Percentiles rank a stretch among this genome's conserved stretches.
Evolutionary conservation across 2,113 vertebrate genomes (phyloP).

Genomic region (Cryptoleucopteryx plumbea): DNA sequence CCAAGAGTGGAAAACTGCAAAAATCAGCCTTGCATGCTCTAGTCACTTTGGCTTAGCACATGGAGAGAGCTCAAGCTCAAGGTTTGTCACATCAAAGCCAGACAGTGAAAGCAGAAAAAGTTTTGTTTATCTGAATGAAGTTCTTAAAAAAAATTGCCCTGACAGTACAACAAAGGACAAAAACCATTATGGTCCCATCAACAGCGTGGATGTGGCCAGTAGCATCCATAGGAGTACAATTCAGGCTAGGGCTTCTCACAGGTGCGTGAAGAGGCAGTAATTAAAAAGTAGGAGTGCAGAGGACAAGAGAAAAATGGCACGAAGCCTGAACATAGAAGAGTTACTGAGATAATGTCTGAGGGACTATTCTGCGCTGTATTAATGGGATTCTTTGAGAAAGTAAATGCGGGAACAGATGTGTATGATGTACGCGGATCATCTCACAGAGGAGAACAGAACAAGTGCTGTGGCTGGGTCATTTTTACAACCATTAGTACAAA

Average conservation of each 20-base stretch:
- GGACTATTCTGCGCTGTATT: background rate
- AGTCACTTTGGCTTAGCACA: background rate
- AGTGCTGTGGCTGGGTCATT: background rate
- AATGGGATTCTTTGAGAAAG: background rate
- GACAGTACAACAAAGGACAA: background rate
- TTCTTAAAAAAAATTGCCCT: background rate
- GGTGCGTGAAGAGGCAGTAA: background rate
- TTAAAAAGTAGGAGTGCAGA: background rate
- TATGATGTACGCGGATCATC: background rate
- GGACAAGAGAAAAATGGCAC: background rate
- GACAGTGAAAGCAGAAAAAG: background rate
- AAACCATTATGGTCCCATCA: background rate
- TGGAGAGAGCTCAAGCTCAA: background rate
- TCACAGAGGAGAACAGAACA: background rate
- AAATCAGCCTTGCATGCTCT: background rate
- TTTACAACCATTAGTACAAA: background rate
- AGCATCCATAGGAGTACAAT: background rate
- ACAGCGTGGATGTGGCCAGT: background rate
- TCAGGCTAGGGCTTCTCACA: background rate
- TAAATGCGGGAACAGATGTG: background rate
- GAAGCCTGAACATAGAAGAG: background rate
- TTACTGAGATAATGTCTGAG: background rate
- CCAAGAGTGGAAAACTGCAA: background rate
- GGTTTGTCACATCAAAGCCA: slow-evolving; percentile 24
- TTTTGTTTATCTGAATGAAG: background rate